Conservation (phyloP, 2,113 vertebrate genomes). For the Rhodinocichla rosea region DNA sequence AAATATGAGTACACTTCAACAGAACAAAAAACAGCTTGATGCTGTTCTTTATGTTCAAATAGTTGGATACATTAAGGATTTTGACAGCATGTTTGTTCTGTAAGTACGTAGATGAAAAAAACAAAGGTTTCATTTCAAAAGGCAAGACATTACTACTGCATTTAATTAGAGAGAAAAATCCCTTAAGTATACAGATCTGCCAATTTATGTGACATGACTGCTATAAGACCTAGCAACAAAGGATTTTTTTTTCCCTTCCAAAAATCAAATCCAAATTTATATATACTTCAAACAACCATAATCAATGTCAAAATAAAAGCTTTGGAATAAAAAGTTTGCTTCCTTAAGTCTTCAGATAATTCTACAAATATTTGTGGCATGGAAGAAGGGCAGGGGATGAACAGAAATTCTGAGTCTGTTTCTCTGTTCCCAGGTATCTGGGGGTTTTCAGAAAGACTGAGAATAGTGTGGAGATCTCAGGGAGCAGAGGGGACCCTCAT, state of each 20-base stretch:
- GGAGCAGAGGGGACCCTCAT: not conserved
- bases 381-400: not conserved
- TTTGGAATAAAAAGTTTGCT: not conserved
- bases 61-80: not conserved
- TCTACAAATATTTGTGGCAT: not conserved
- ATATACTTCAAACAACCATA: not conserved
- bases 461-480: not conserved
- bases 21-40: conserved; percentile 24
- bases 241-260: not conserved
- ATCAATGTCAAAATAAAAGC: not conserved
- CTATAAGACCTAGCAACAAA: not conserved
- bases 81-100: conserved; percentile 29
- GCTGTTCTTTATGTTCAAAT: conserved; percentile 32
- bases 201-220: not conserved
- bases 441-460: not conserved
- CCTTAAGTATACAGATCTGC: not conserved
- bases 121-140: conserved; percentile 35
- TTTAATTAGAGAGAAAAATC: conserved; percentile 40
- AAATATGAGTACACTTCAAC: conserved; percentile 16
- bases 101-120: not conserved
- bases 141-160: not conserved
- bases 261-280: not conserved
- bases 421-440: not conserved
- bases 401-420: not conserved
- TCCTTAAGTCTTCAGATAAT: not conserved